These are phyloP conservation scores for Piprites chloris DNA, from an alignment of 2,113 vertebrate genomes.

Conservation along the genomic window DNA sequence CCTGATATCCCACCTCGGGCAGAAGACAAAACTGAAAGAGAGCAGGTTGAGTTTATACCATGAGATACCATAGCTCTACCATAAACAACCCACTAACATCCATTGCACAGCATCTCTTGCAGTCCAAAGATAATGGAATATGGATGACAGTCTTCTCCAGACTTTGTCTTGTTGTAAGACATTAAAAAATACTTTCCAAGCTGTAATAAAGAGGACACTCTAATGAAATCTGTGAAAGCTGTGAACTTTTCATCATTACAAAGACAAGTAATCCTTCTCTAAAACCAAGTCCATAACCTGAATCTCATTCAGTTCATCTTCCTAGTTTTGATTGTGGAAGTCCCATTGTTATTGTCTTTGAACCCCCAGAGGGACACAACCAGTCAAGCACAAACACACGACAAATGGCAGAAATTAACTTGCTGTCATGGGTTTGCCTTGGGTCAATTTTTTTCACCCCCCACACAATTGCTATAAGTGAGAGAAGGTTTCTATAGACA, in stretches of 20 bases:
- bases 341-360: not conserved
- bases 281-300: not conserved
- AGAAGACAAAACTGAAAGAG: not conserved
- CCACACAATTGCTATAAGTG: too few relatives aligned
- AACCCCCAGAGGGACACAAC: not conserved
- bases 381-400: not conserved
- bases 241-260: not conserved
- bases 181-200: not conserved
- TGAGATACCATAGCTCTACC: not conserved
- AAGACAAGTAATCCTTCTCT: not conserved
- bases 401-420: not conserved
- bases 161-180: not conserved
- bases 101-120: not conserved
- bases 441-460: too few relatives aligned
- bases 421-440: too few relatives aligned
- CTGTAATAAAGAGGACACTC: not conserved
- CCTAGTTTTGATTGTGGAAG: not conserved
- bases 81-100: not conserved
- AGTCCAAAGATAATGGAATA: not conserved
- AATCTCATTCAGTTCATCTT: not conserved
- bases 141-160: not conserved
- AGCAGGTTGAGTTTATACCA: not conserved
- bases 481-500: too few relatives aligned
- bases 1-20: not conserved
- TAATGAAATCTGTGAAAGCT: not conserved